Conservation (phyloP, 2,797 vertebrate species). For the Anas capensis region DNA sequence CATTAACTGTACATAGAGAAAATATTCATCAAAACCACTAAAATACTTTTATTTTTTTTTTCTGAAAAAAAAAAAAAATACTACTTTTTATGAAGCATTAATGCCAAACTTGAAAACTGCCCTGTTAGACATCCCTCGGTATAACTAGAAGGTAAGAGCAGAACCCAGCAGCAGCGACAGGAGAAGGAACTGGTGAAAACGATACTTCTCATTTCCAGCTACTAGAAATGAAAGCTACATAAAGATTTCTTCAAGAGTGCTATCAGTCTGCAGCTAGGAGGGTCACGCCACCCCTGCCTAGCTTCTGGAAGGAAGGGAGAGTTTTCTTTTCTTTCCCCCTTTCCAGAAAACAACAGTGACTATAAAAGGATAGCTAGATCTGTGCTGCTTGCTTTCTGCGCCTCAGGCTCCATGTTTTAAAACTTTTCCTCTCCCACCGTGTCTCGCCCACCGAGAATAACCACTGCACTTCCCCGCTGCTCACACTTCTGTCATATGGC, state of each 20-base stretch:
- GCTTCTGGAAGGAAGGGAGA: slow-evolving; percentile 22
- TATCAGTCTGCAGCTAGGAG: neutral
- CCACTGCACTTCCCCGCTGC: neutral
- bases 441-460: neutral
- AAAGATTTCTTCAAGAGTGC: neutral
- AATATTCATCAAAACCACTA: neutral
- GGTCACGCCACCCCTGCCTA: neutral
- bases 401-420: slow-evolving; percentile 16
- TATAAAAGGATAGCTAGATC: slow-evolving; percentile 59
- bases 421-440: neutral
- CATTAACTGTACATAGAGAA: neutral
- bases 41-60: neutral
- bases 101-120: neutral
- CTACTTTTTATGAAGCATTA: neutral
- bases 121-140: neutral
- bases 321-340: slow-evolving; percentile 39
- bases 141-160: neutral
- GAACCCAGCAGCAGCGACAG: neutral
- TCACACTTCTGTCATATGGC: neutral
- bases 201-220: neutral
- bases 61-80: neutral
- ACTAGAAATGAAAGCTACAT: neutral
- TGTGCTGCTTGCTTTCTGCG: slow-evolving; percentile 3
- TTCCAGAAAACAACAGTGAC: slow-evolving; percentile 47
- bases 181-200: neutral